phyloP scores from a whole-genome alignment of 2,888 invertebrate species.

The Danaus chrysippus region DNA sequence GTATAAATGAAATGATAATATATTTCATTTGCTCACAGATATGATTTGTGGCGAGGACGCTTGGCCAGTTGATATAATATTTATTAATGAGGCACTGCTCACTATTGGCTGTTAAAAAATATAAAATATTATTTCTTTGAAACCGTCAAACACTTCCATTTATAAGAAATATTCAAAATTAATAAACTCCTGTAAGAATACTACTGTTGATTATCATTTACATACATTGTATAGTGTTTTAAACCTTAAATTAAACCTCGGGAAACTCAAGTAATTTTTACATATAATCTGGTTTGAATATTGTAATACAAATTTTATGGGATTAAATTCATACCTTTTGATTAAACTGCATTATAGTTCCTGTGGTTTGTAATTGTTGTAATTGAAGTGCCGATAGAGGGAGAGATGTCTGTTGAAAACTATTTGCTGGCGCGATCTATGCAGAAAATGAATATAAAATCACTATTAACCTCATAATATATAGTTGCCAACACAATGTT shows the following conservation, averaged over 20 bases:
- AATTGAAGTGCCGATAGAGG: constrained; percentile 66
- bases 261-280: not conserved
- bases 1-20: constrained; percentile 42
- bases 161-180: not conserved
- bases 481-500: not conserved
- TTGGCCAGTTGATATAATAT: constrained; percentile 75
- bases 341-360: constrained; percentile 71
- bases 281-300: not conserved
- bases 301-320: not conserved
- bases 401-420: constrained; percentile 62
- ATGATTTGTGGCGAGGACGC: constrained; percentile 70
- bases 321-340: constrained; percentile 56
- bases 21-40: constrained; percentile 65
- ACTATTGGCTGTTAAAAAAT: constrained; percentile 67
- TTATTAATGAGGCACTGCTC: constrained; percentile 74
- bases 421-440: constrained; percentile 68
- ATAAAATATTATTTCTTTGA: constrained; percentile 13
- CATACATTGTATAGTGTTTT: not conserved
- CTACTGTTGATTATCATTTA: not conserved
- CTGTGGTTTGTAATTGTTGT: constrained; percentile 67
- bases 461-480: not conserved
- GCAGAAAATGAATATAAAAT: constrained; percentile 7
- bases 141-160: not conserved
- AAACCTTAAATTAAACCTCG: not conserved
- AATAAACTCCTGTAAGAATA: not conserved